Base-by-base conservation (phyloP, 2,888 invertebrate species). In the Agonopterix subpropinquella region DNA sequence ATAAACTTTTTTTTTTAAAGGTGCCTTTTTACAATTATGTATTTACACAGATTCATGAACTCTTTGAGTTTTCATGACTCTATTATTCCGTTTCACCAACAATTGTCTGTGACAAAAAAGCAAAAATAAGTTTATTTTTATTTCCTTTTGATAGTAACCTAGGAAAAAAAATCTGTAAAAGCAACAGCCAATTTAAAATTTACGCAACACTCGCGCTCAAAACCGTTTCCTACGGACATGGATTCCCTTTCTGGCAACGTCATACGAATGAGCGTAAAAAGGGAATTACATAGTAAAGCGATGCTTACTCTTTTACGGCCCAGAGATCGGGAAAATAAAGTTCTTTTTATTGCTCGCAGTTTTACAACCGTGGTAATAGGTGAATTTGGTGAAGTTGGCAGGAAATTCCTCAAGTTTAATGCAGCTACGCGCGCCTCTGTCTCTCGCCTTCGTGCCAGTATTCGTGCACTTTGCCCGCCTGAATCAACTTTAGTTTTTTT, bases 291-390 rank as follows among this genome's bases (percentile, higher is more conserved):
- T 69, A 77, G 74, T 77, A 76, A 76, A 77, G 65, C 65, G 71
- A 77, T 77, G 73, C 74, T 77, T 78, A 75, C 75, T 65, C 67
- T 74, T 77, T 79, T 79, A 78, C 71, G 67, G 67, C 64, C 61
- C 59, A 72, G 70, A 77, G 78, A 81, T 80, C 74, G 73, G 67
- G 66, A 68, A 70, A 76, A 78, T 80, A 79, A 80, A 78, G 76
- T 78, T 77, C 64, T 70, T 81, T 79, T 82, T 82, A 82, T 80
- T 80, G 70, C 77, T 58, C 53, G 56, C 65, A 58, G 72, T 78
- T 80, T 80, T 80, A 82, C 70, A 73, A 58, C 72, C 61, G 57
- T 58, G 64, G 76, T 73, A 72, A 81, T 78, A 74, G 73, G 62
- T 65, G 73, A 71, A 72, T 75, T 75, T 66, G 56, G 69, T 58